Evolutionary conservation across 2,113 vertebrate genomes (phyloP).

Genomic region (Fulmarus glacialis): DNA sequence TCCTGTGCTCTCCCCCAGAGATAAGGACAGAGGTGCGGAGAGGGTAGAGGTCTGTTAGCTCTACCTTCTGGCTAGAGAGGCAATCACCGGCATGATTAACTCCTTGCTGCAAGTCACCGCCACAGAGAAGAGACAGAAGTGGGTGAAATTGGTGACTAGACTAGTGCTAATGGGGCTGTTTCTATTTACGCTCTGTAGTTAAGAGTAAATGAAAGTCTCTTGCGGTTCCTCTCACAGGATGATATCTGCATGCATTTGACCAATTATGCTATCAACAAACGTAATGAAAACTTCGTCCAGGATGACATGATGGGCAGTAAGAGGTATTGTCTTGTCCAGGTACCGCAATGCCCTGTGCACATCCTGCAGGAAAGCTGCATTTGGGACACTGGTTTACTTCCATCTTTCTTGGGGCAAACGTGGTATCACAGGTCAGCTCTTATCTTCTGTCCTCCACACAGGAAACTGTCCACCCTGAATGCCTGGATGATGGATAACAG

Average conservation of each 20-base stretch:
- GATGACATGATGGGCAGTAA: conserved; percentile 77
- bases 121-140: too few species aligned
- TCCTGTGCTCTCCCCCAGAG: background rate
- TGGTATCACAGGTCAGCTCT: background rate
- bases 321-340: conserved; percentile 65
- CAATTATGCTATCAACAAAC: conserved; percentile 83
- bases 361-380: background rate
- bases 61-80: background rate
- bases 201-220: background rate
- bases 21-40: background rate
- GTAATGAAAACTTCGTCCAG: conserved; percentile 74
- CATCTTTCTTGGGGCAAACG: background rate
- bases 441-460: conserved; percentile 41
- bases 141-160: background rate
- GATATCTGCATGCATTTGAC: conserved; percentile 83
- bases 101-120: background rate
- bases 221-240: conserved; percentile 50
- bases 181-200: background rate
- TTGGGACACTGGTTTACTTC: background rate
- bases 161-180: background rate
- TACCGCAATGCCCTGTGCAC: background rate
- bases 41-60: background rate
- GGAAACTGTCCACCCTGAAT: conserved; percentile 80
- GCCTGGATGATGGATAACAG: conserved; percentile 70
- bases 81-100: background rate